These are phyloP conservation scores for Pseudanteris insignis DNA, from an alignment of 2,888 invertebrate genomes.

Conservation along the genomic window DNA sequence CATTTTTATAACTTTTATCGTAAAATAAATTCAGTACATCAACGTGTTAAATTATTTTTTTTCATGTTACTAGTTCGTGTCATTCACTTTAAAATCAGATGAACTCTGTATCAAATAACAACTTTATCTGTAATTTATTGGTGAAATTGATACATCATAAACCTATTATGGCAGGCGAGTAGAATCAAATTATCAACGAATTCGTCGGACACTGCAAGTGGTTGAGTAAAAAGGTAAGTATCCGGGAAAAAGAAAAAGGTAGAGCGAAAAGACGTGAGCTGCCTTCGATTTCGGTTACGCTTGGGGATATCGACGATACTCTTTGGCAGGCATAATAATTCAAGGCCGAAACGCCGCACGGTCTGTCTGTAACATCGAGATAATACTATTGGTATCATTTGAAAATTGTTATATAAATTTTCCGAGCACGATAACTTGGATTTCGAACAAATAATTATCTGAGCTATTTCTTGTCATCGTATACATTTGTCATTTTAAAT, in stretches of 20 bases:
- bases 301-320: conserved; percentile 18
- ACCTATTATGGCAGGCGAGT: conserved; percentile 50
- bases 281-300: conserved; percentile 27
- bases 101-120: conserved; percentile 50
- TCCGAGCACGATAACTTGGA: neutral
- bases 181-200: conserved; percentile 52
- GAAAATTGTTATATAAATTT: conserved; percentile 5
- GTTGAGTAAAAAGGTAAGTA: conserved; percentile 38
- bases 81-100: conserved; percentile 56
- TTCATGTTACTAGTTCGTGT: no score
- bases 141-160: conserved; percentile 54
- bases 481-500: no score
- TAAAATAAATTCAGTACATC: no score
- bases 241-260: conserved; percentile 34
- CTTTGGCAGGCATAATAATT: conserved; percentile 29
- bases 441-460: no score
- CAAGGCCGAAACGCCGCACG: conserved; percentile 5
- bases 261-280: conserved; percentile 27
- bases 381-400: conserved; percentile 7
- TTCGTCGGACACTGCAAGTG: conserved; percentile 47
- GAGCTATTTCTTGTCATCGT: no score
- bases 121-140: conserved; percentile 23
- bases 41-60: no score
- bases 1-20: no score
- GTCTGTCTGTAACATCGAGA: conserved; percentile 15